Evolutionary conservation across 2,888 invertebrate species (phyloP).

Genomic region (Crocallis elinguaria): DNA sequence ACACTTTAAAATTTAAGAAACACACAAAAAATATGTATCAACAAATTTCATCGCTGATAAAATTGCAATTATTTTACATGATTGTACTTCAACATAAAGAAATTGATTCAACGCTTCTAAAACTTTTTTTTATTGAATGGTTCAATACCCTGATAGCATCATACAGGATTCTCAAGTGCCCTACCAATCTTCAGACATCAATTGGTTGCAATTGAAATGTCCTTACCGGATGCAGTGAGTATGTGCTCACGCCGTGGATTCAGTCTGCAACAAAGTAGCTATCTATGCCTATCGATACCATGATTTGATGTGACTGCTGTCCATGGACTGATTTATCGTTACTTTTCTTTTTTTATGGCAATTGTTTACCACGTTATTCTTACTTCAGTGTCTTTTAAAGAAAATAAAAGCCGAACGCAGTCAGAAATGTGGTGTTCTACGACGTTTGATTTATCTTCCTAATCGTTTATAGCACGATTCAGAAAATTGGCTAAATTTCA

Average conservation of each 20-base stretch:
- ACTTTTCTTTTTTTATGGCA: too few relatives aligned
- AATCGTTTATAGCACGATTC: too few relatives aligned
- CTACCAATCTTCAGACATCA: constrained; percentile 28
- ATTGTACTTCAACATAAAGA: background rate
- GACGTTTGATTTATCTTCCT: too few relatives aligned
- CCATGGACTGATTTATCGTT: constrained; percentile 31
- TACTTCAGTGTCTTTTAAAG: too few relatives aligned
- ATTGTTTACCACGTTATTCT: background rate
- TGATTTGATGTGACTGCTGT: constrained; percentile 32
- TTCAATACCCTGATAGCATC: constrained; percentile 10
- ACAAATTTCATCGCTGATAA: too few relatives aligned
- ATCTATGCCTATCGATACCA: constrained; percentile 35
- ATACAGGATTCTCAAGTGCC: constrained; percentile 10
- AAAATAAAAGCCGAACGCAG: too few relatives aligned
- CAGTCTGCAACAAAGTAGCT: too few relatives aligned
- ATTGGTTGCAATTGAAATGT: constrained; percentile 38
- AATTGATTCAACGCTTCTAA: background rate
- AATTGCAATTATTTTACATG: too few relatives aligned
- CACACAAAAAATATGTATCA: too few relatives aligned
- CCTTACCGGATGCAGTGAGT: constrained; percentile 40
- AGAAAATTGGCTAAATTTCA: too few relatives aligned
- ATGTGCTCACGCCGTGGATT: constrained; percentile 35
- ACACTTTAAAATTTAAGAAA: too few relatives aligned
- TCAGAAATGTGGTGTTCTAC: too few relatives aligned
- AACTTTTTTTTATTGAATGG: background rate